A percentile compares a stretch with the other conserved stretches of the same genome.
phyloP scores from a whole-genome alignment of 2,888 invertebrate species.

The Dusona sp. region DNA sequence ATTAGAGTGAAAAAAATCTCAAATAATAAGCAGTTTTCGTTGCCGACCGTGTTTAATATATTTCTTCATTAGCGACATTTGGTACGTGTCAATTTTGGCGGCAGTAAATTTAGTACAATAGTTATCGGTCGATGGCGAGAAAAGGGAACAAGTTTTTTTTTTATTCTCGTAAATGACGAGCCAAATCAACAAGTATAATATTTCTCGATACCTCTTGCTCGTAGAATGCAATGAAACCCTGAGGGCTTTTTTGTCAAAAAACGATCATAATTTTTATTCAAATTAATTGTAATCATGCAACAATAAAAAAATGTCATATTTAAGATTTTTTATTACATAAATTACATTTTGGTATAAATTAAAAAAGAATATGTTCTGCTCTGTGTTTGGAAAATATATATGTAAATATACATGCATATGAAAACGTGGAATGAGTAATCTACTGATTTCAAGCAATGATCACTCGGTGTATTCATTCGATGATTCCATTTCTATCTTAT shows the following conservation, averaged over 20 bases:
- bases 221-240: too few species aligned
- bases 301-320: too few species aligned
- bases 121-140: not conserved
- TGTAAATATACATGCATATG: not conserved
- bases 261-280: not conserved
- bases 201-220: too few species aligned
- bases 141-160: not conserved
- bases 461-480: not conserved
- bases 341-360: too few species aligned
- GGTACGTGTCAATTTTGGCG: not conserved
- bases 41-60: not conserved
- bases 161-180: not conserved
- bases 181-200: too few species aligned
- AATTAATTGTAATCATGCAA: not conserved
- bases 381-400: not conserved
- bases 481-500: not conserved
- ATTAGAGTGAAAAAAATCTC: not conserved
- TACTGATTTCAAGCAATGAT: not conserved
- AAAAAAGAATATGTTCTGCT: not conserved
- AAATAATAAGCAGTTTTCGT: not conserved
- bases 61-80: not conserved
- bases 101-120: not conserved
- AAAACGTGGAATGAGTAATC: constrained; percentile 15
- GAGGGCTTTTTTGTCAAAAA: not conserved
- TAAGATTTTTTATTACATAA: too few species aligned